Conservation (phyloP, 2,888 invertebrate species). For the Dynastes grantii region DNA sequence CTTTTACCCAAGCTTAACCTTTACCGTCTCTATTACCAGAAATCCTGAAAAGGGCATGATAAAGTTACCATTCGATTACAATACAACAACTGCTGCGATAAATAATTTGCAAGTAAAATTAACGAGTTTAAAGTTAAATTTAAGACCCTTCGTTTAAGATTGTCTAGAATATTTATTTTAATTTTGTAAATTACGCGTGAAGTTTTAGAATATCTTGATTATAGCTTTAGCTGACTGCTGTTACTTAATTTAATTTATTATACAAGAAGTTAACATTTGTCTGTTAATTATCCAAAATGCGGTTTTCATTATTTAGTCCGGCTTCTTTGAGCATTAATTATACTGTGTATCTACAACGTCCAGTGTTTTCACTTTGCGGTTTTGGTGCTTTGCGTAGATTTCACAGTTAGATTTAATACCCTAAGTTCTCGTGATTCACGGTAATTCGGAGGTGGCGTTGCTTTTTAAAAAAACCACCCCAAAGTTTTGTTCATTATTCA, state of each 20-base stretch:
- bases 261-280: conserved; percentile 1
- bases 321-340: conserved; percentile 15
- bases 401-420: conserved; percentile 3
- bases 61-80: too few species aligned
- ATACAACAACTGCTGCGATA: too few species aligned
- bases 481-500: too few species aligned
- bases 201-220: conserved; percentile 1
- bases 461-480: neutral
- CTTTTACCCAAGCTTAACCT: too few species aligned
- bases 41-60: too few species aligned
- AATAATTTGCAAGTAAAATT: too few species aligned
- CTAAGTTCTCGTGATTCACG: neutral
- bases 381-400: neutral
- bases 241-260: neutral
- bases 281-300: conserved; percentile 31
- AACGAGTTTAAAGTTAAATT: too few species aligned
- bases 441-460: neutral
- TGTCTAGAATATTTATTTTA: too few species aligned
- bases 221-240: neutral
- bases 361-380: neutral
- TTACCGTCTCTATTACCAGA: too few species aligned
- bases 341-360: neutral
- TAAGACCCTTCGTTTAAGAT: too few species aligned
- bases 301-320: conserved; percentile 7
- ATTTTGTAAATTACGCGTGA: neutral